Evolutionary conservation across 1,140 invertebrate genomes (phyloP), one percentile per base, ranked within the genome.

Genomic region (Drosophila lini): DNA sequence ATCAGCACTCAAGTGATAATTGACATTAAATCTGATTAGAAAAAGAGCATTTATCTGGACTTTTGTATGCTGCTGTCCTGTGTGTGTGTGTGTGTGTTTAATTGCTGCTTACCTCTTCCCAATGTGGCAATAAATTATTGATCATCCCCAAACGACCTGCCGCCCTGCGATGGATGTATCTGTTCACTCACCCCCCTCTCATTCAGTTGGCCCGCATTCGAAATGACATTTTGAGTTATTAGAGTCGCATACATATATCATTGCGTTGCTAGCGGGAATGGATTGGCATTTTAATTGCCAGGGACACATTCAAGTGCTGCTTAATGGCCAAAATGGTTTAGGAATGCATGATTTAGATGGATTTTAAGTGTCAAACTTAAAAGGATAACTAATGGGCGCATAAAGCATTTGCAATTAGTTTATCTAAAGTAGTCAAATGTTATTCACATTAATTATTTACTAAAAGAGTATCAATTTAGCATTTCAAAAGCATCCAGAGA

Each of bases 271-370:
- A 38, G 45, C 68, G 73, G 36, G 31, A 47, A 59, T 77, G 45
- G 63, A 77, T 78, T 84, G 81, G 28, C 82, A 64, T 86, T 85
- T 86, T 78, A 86, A 84, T 81, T 84, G 81, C 81, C 65, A 48
- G 10, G 36, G 67, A 71, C 53, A 71, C 67, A 58, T 59, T 71
- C 67, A 71, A 71, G 68, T 71, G 68, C 31, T 56, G 67, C 32
- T 53, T 67, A 69, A 38, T 44, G 31, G 56, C 56, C 41, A 42
- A 61, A 64, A 44, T 36, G 38, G 25, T 32, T 68, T 34, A 55
- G 52, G 19, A 55, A 55, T 38, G 31, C 28, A 38, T 68, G 60
- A 65, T 68, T 64, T 65, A 68, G 61, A 53, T 53, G 32, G 25
- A 41, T 48, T 52, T 16, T 10, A 31, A 38, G 44, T 50, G 64